These are phyloP conservation scores for Spilogale gracilis DNA, from an alignment of 2,113 vertebrate species.

Conservation along the genomic window DNA sequence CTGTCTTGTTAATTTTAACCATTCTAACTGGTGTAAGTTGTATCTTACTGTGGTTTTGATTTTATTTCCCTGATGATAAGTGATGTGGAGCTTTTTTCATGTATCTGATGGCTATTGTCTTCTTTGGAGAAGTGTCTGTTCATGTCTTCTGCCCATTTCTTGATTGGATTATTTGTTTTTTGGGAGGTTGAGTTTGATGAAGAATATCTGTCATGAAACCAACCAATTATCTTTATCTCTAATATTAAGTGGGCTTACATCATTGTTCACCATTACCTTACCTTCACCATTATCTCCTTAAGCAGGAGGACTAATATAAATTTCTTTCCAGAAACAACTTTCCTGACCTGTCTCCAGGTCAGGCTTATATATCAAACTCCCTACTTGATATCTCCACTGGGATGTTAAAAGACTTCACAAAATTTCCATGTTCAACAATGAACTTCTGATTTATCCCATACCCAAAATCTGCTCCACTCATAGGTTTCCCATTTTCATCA, in stretches of 20 bases:
- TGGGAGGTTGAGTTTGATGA: too few species aligned
- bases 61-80: too few species aligned
- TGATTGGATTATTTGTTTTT: too few species aligned
- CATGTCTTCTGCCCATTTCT: too few species aligned
- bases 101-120: too few species aligned
- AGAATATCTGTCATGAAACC: not conserved
- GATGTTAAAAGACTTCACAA: not conserved
- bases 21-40: too few species aligned
- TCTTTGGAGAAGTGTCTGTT: too few species aligned
- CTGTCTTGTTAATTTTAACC: too few species aligned
- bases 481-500: not conserved
- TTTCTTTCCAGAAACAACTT: not conserved
- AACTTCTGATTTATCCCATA: not conserved
- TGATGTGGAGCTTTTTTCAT: too few species aligned
- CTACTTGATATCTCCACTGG: not conserved
- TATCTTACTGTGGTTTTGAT: too few species aligned
- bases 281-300: not conserved
- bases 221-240: not conserved
- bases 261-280: not conserved
- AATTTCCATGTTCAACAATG: not conserved
- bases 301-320: not conserved
- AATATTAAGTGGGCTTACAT: not conserved
- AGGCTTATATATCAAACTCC: not conserved
- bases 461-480: not conserved
- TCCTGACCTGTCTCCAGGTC: not conserved